Conservation (phyloP, 37 sponge, comb jelly and placozoan species). For the Ephydatia muelleri region DNA sequence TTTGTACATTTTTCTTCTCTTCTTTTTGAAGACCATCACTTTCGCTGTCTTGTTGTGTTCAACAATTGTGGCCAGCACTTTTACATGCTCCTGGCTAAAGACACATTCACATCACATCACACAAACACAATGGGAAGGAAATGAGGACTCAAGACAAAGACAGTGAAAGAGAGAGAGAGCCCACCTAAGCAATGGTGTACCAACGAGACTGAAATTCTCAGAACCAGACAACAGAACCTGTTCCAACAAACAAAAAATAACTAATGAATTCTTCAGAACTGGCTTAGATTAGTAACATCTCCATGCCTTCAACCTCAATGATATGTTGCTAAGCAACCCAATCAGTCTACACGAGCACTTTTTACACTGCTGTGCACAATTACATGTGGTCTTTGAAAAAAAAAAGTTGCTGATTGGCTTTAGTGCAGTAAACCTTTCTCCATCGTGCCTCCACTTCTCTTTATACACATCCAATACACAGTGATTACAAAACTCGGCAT, state of each 20-base stretch:
- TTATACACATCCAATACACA: background rate
- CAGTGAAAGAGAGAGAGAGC: background rate
- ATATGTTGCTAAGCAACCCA: too few species aligned
- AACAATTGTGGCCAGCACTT: constrained; percentile 75
- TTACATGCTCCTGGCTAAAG: constrained; percentile 56
- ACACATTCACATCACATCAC: background rate
- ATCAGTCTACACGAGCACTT: too few species aligned
- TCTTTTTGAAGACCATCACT: constrained; percentile 91
- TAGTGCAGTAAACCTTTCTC: too few species aligned
- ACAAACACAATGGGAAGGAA: background rate
- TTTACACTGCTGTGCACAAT: too few species aligned
- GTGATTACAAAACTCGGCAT: background rate
- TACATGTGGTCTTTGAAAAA: too few species aligned
- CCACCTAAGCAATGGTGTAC: constrained; percentile 77
- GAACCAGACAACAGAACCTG: constrained; percentile 79
- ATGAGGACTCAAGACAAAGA: background rate
- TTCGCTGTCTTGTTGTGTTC: constrained; percentile 75
- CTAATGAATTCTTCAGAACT: too few species aligned
- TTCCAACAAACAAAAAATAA: background rate
- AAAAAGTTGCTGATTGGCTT: too few species aligned
- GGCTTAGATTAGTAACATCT: too few species aligned
- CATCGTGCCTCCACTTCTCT: background rate
- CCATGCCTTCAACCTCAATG: too few species aligned
- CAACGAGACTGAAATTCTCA: constrained; percentile 79
- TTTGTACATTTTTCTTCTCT: constrained; percentile 90